A percentile compares a stretch with the other conserved stretches of the same genome.
Evolutionary conservation across 2,888 invertebrate species (phyloP).

Genomic region (Cerastis leucographa): DNA sequence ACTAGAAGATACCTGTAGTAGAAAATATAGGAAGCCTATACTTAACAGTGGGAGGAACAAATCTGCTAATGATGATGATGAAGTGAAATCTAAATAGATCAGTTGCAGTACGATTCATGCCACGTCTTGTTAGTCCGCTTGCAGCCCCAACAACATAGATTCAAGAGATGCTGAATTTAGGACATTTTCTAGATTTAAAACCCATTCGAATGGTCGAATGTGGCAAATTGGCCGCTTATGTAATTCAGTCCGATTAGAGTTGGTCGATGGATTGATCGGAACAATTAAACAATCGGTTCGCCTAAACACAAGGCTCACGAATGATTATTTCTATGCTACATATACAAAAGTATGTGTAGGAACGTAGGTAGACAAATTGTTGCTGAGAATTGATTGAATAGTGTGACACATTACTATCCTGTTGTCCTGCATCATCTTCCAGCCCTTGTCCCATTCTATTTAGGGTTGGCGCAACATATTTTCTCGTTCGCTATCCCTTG

Average conservation of each 20-base stretch:
- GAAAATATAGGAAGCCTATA: neutral
- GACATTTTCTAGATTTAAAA: slow-evolving; percentile 2
- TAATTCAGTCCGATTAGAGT: slow-evolving; percentile 40
- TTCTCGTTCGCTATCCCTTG: neutral
- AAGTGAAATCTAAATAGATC: neutral
- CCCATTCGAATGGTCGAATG: neutral
- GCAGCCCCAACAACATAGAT: neutral
- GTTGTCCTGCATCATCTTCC: neutral
- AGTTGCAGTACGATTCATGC: neutral
- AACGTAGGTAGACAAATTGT: neutral
- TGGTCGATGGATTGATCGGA: slow-evolving; percentile 21
- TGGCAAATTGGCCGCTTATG: slow-evolving; percentile 45
- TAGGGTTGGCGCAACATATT: neutral
- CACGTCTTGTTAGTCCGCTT: neutral
- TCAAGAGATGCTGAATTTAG: neutral
- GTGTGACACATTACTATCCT: neutral
- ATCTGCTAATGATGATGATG: neutral
- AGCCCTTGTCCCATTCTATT: neutral
- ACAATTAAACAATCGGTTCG: slow-evolving; percentile 58
- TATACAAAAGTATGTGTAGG: neutral
- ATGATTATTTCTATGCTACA: slow-evolving; percentile 16
- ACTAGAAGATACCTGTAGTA: too few relatives aligned
- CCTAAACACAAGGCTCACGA: slow-evolving; percentile 31
- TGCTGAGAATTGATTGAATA: neutral
- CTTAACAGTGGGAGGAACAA: neutral